Evolutionary conservation across 2,888 invertebrate genomes (phyloP).

Genomic region (Andrena fulva): DNA sequence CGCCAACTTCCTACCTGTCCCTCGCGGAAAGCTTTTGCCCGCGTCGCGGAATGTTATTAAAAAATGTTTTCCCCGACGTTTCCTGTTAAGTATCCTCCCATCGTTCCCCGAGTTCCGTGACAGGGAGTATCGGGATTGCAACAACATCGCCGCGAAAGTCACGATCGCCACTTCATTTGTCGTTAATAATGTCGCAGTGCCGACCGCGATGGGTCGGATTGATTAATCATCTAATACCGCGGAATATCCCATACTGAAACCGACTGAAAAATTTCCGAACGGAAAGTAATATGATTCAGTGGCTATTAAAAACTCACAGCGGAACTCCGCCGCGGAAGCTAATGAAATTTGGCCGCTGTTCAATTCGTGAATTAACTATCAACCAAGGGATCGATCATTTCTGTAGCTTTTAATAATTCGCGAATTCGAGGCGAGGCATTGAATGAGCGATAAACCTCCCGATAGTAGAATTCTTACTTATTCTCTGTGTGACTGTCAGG

Average conservation of each 20-base stretch:
- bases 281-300: neutral
- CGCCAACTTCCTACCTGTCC: neutral
- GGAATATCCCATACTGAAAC: neutral
- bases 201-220: neutral
- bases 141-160: too few species aligned
- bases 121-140: too few species aligned
- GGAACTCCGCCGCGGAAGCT: neutral
- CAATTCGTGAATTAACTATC: slow-evolving; percentile 21
- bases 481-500: too few species aligned
- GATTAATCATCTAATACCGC: neutral
- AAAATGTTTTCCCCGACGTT: neutral
- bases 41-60: neutral
- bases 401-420: neutral
- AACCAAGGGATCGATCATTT: slow-evolving; percentile 6
- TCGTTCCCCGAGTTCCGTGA: neutral
- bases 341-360: slow-evolving; percentile 19
- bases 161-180: too few species aligned
- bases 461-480: too few species aligned
- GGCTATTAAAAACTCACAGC: slow-evolving; percentile 10
- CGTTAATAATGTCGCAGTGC: too few species aligned
- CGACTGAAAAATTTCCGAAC: neutral
- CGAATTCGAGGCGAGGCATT: neutral
- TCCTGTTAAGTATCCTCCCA: neutral
- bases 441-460: too few species aligned
- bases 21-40: neutral